A percentile compares a stretch with the other conserved stretches of the same genome.
phyloP scores from a whole-genome alignment of 1,140 invertebrate genomes.

The Psix sp. region DNA sequence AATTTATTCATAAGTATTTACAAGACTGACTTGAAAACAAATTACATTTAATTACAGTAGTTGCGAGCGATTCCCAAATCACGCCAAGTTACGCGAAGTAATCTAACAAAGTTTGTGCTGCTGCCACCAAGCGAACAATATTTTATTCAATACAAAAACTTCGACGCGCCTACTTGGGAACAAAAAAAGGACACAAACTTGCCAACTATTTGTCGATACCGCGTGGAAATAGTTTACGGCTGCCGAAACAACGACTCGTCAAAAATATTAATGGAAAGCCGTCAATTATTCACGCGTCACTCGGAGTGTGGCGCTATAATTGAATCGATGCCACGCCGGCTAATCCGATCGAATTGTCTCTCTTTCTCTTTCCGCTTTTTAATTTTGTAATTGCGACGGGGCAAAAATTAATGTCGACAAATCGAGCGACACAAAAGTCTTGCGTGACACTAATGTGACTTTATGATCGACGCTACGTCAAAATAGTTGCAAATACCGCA shows the following conservation, averaged over 20 bases:
- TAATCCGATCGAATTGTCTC: constrained; percentile 11
- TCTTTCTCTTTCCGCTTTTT: constrained; percentile 4
- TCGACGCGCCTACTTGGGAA: constrained; percentile 25
- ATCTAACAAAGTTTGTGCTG: constrained; percentile 47
- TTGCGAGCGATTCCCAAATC: constrained; percentile 42
- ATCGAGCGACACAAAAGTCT: constrained; percentile 8
- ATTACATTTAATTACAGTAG: constrained; percentile 52
- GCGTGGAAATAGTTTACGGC: constrained; percentile 44
- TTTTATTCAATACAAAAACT: constrained; percentile 55
- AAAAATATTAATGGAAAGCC: constrained; percentile 41
- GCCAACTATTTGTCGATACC: constrained; percentile 37
- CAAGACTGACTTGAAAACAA: constrained; percentile 25
- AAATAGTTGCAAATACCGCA: too few species aligned
- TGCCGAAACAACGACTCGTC: constrained; percentile 26
- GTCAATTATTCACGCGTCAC: constrained; percentile 21
- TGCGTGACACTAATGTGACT: background rate
- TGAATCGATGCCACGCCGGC: constrained; percentile 17
- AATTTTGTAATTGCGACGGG: constrained; percentile 8
- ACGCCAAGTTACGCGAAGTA: constrained; percentile 48
- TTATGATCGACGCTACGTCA: too few species aligned
- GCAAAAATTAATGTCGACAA: constrained; percentile 4
- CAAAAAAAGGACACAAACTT: constrained; percentile 4
- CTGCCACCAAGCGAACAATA: constrained; percentile 25
- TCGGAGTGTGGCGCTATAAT: constrained; percentile 15
- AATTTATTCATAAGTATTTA: constrained; percentile 3